Base-by-base conservation (phyloP, 2,113 vertebrate genomes). In the Leptodactylus fuscus region DNA sequence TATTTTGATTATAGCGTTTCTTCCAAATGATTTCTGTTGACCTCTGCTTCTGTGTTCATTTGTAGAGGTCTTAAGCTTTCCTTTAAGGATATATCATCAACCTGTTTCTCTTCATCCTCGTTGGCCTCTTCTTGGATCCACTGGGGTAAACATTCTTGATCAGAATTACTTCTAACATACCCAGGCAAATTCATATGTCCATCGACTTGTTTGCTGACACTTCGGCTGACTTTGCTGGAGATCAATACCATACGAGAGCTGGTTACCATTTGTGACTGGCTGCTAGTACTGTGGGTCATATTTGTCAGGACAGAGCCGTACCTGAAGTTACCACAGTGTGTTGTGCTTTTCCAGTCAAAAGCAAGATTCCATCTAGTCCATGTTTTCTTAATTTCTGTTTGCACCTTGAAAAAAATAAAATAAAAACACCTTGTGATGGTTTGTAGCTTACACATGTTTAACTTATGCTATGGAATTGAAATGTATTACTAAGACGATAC, bases 321-420 rank as follows among this genome's bases (percentile, higher is more conserved):
- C 12, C 92, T 92, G 82, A 94, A 95, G 51, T 92, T 92, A 20
- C 94, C 92, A 29, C 96, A 96, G 0, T 94, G 91, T 18, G 94
- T 93, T 0, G 92, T 90, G 38, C 91, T 94, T 53, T 96, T 94
- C 96, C 96, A 97, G 88, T 96, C 94, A 2, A 95, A 83, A 0
- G 94, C 91, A 36, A 96, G 89, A 83, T 92, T 94, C 95, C 95
- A 97, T 24, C 95, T 92, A 0, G 91, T 94, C 96, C 96, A 97
- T 2, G 93, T 91, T 90, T 97, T 97, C 90, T 96, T 96, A 65
- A 97, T 94, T 90, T 97, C 96, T 0, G 95, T 89, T 89, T 97
- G 96, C 32, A 97, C 96, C 96, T 97, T 83, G 27, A 38, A 38
- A 36, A 69, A 38, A 38, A 8, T 11, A 36, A 0, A 69, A 38